Evolutionary conservation across 37 sponge, comb jelly and placozoan genomes (phyloP), one percentile per base, ranked within the genome.

Genomic region (Axinella damicornis): DNA sequence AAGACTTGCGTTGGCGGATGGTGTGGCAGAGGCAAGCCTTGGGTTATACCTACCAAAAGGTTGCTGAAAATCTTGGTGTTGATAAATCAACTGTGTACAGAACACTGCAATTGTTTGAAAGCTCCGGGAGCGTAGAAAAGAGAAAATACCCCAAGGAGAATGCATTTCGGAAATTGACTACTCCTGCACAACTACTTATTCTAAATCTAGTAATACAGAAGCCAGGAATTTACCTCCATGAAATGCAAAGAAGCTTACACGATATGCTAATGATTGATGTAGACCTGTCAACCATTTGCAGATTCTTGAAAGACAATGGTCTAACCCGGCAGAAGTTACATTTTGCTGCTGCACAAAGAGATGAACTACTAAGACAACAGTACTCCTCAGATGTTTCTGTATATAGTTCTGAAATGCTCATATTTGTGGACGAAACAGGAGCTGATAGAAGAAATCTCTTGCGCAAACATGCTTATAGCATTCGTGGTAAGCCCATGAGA

Each of bases 401-500:
- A 11, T 75, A 75, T 40, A 5, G 27, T 35, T 34, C 62, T 12
- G 77, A 76, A 5, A 57, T 76, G 58, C 33, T 76, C 20, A 59
- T 76, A 33, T 76, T 76, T 76, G 35, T 76, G 27, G 77, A 76
- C 17, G 61, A 76, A 59, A 76, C 60, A 22, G 77, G 77, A 31
- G 25, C 77, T 33, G 77, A 76, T 31, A n/a, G 37, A 56, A 76
- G 77, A 17, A 57, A 78, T 38, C 19, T 2, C n/a, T 30, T 78
- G 53, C 65, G 53, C 12, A 78, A 36, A 58, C 40, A 63, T 76
- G 77, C 32, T 11, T 76, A 76, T 17, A 76, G 60, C 58, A 18
- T 76, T 21, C 21, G 60, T 18, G 38, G 61, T 21, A 76, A n/a
- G n/a, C n/a, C n/a, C n/a, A n/a, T n/a, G n/a, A n/a, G n/a, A n/a